A percentile compares a stretch with the other conserved stretches of the same genome.
These are phyloP conservation scores for Melipona beecheii DNA, from an alignment of 2,888 invertebrate genomes.

Conservation along the genomic window DNA sequence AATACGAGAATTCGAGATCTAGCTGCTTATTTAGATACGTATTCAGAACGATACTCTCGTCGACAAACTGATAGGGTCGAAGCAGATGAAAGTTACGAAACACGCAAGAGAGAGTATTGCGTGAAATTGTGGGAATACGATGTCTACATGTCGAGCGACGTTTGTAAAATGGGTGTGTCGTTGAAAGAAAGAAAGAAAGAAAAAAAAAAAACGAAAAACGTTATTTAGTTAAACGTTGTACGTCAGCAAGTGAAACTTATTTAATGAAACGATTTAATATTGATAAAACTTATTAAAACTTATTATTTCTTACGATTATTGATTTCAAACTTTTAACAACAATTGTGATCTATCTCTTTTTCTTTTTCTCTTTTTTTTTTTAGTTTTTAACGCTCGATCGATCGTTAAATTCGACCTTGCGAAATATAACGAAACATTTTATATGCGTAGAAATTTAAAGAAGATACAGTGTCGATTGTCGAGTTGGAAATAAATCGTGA, in stretches of 20 bases:
- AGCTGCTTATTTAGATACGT: conserved; percentile 55
- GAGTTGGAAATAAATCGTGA: not conserved
- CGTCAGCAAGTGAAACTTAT: not conserved
- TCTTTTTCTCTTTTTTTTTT: too few relatives aligned
- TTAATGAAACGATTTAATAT: not conserved
- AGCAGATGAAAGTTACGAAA: conserved; percentile 26
- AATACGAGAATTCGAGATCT: conserved; percentile 43
- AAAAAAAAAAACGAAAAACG: not conserved
- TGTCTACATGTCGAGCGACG: conserved; percentile 35
- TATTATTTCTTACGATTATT: too few relatives aligned
- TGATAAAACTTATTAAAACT: not conserved
- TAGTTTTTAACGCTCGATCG: too few relatives aligned
- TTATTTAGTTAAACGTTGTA: not conserved
- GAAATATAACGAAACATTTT: not conserved
- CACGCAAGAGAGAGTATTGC: not conserved
- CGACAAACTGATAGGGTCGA: conserved; percentile 9
- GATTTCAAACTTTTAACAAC: not conserved
- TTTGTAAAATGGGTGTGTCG: conserved; percentile 13
- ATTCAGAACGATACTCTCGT: not conserved
- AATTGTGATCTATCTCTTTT: not conserved
- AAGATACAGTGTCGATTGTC: not conserved
- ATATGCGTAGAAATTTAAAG: not conserved
- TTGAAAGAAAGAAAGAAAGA: not conserved
- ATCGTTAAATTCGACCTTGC: not conserved
- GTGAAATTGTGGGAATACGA: conserved; percentile 2